Evolutionary conservation across 1,140 invertebrate genomes (phyloP).

Genomic region (Bombyx mori): DNA sequence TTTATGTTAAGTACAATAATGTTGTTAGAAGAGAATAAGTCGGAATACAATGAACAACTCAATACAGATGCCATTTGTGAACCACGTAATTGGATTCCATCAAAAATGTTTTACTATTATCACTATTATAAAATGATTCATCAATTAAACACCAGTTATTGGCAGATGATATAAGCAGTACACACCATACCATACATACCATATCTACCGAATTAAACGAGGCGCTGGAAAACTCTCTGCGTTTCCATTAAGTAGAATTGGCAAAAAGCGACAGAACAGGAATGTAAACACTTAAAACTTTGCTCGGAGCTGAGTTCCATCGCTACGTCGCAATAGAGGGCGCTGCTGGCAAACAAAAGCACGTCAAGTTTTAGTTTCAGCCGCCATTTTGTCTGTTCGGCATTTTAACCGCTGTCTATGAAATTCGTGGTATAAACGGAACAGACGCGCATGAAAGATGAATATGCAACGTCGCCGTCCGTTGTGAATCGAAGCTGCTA

Average conservation of each 20-base stretch:
- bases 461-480: constrained; percentile 39
- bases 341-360: constrained; percentile 49
- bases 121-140: too few relatives aligned
- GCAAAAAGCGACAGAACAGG: constrained; percentile 57
- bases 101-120: too few relatives aligned
- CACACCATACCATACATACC: constrained; percentile 33
- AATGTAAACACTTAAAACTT: constrained; percentile 66
- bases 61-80: too few relatives aligned
- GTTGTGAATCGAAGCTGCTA: not conserved
- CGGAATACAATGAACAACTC: too few relatives aligned
- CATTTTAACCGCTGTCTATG: constrained; percentile 39
- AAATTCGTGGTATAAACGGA: constrained; percentile 36
- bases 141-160: too few relatives aligned
- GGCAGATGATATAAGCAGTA: constrained; percentile 12
- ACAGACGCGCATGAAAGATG: constrained; percentile 48
- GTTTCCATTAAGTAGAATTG: constrained; percentile 53
- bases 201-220: constrained; percentile 38
- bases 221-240: constrained; percentile 35
- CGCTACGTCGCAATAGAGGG: constrained; percentile 36
- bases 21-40: too few relatives aligned
- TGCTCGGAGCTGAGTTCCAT: constrained; percentile 33
- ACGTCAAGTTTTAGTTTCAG: constrained; percentile 34
- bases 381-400: constrained; percentile 39
- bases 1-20: too few relatives aligned
- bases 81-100: too few relatives aligned